A percentile compares a stretch with the other conserved stretches of the same genome.
Evolutionary conservation across 2,113 vertebrate species (phyloP).

Genomic region (Colinus virginianus): DNA sequence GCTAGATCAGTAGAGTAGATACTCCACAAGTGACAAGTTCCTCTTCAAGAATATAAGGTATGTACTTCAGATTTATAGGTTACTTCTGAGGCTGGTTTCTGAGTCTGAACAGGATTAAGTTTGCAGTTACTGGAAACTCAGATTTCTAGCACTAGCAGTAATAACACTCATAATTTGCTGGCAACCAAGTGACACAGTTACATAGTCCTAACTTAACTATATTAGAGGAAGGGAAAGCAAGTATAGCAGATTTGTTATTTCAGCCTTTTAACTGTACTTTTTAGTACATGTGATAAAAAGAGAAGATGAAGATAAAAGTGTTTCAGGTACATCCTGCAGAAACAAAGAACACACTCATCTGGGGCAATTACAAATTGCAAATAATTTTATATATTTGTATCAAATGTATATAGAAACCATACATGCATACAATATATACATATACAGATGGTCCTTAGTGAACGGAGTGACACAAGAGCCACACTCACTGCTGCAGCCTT

Average conservation of each 20-base stretch:
- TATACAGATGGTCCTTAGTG: not conserved
- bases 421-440: not conserved
- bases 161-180: not conserved
- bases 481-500: not conserved
- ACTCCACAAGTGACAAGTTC: not conserved
- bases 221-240: not conserved
- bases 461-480: not conserved
- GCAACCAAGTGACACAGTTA: not conserved
- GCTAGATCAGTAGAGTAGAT: not conserved
- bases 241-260: not conserved
- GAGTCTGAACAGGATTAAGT: not conserved
- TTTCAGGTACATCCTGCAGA: not conserved
- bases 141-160: not conserved
- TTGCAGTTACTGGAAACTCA: not conserved
- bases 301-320: not conserved
- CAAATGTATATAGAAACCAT: too few relatives aligned
- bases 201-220: not conserved
- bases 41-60: not conserved
- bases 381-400: not conserved
- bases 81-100: not conserved
- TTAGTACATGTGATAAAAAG: not conserved
- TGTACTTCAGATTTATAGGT: not conserved
- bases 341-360: not conserved
- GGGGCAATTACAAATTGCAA: not conserved
- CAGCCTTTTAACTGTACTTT: not conserved